Percentiles rank a stretch among this genome's conserved stretches.
Evolutionary conservation across 2,113 vertebrate genomes (phyloP).

Genomic region (Salvelinus fontinalis): DNA sequence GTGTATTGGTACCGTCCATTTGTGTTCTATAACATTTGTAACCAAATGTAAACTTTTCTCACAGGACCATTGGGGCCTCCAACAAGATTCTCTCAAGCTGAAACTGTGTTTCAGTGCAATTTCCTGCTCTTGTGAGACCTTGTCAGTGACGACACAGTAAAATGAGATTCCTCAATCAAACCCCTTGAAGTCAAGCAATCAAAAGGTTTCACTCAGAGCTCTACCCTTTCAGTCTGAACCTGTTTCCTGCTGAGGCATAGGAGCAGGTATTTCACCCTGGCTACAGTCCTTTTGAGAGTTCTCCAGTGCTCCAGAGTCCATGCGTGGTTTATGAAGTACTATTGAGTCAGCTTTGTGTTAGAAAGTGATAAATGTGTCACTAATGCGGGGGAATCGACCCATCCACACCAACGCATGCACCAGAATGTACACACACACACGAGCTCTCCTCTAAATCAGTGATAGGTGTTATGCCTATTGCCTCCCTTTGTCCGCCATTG

Average conservation of each 20-base stretch:
- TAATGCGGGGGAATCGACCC: background rate
- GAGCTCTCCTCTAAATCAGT: background rate
- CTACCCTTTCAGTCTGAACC: background rate
- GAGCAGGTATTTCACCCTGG: background rate
- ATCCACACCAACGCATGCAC: conserved; percentile 24
- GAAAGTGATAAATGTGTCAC: background rate
- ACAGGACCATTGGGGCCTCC: too few relatives aligned
- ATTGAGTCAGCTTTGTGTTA: background rate
- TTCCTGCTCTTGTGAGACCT: too few relatives aligned
- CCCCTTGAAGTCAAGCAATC: background rate
- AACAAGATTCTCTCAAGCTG: too few relatives aligned
- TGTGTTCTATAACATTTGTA: too few relatives aligned
- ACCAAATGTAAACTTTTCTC: too few relatives aligned
- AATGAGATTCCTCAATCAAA: conserved; percentile 4
- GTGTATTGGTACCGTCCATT: too few relatives aligned
- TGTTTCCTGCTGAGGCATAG: background rate
- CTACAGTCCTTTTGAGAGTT: background rate
- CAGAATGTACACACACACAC: conserved; percentile 12
- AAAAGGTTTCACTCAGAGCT: background rate
- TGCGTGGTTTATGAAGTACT: background rate
- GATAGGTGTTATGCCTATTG: background rate
- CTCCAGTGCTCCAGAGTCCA: background rate
- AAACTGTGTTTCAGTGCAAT: too few relatives aligned
- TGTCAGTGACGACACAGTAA: too few relatives aligned
- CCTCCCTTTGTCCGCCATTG: background rate